phyloP scores from a whole-genome alignment of 2,888 invertebrate species.

The Cremastobaeus sp. region DNA sequence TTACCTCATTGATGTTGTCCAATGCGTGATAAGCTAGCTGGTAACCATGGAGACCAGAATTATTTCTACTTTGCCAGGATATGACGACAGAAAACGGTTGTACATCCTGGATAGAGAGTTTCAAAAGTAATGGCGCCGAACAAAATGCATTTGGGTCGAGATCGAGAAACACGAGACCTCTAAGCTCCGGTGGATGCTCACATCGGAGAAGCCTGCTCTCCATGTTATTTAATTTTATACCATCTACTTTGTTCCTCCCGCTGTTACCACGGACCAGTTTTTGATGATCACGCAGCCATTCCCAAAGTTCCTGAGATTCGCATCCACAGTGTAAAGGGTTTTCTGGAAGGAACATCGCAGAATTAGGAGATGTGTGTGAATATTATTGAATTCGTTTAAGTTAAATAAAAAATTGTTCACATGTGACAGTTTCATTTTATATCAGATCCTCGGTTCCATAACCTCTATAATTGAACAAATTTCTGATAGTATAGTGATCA shows the following conservation, averaged over 20 bases:
- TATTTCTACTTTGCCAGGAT: slow-evolving; percentile 93
- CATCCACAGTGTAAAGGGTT: slow-evolving; percentile 95
- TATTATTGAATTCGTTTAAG: no score
- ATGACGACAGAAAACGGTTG: slow-evolving; percentile 92
- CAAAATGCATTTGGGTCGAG: slow-evolving; percentile 90
- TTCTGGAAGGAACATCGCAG: slow-evolving; percentile 81
- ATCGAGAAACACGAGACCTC: slow-evolving; percentile 86
- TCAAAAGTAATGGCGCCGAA: slow-evolving; percentile 89
- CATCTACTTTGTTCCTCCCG: slow-evolving; percentile 73
- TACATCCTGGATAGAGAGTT: slow-evolving; percentile 92
- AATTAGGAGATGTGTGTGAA: no score
- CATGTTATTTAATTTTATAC: slow-evolving; percentile 60
- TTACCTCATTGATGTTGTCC: slow-evolving; percentile 63
- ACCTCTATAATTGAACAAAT: no score
- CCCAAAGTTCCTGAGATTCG: slow-evolving; percentile 93
- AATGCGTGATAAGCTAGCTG: slow-evolving; percentile 90
- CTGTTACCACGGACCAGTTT: slow-evolving; percentile 84
- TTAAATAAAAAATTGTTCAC: no score
- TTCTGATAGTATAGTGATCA: no score
- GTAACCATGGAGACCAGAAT: slow-evolving; percentile 90
- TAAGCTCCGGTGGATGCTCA: slow-evolving; percentile 89
- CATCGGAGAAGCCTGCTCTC: slow-evolving; percentile 82
- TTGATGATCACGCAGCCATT: slow-evolving; percentile 93
- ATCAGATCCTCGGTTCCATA: no score
- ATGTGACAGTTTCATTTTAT: no score